These are phyloP conservation scores for Caenorhabditis inopinata DNA, from an alignment of 1,140 invertebrate species.

Conservation along the genomic window DNA sequence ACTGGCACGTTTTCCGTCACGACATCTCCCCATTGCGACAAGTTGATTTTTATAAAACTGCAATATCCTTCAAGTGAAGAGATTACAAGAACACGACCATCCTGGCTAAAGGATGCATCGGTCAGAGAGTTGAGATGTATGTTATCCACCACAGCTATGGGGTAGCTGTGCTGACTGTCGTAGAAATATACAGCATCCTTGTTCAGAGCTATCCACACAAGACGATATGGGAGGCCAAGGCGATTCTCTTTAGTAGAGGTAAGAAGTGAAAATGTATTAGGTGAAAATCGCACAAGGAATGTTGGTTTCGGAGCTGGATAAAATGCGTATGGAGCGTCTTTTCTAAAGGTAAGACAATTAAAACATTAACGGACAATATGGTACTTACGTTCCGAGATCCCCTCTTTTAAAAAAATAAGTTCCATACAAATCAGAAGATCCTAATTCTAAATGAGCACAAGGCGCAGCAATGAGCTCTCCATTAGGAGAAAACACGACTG, in stretches of 20 bases:
- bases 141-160: constrained; percentile 43
- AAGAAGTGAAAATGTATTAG: constrained; percentile 12
- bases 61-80: constrained; percentile 49
- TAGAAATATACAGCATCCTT: constrained; percentile 41
- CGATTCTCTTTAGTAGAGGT: not conserved
- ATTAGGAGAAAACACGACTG: constrained; percentile 38
- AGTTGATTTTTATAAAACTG: constrained; percentile 37
- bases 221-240: constrained; percentile 43
- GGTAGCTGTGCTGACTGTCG: constrained; percentile 44
- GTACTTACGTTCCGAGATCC: constrained; percentile 2
- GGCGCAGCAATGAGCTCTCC: constrained; percentile 47
- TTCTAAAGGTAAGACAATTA: not conserved
- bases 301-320: constrained; percentile 36
- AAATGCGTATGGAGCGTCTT: constrained; percentile 9
- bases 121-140: constrained; percentile 46
- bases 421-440: constrained; percentile 38
- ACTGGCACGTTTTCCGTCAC: not conserved
- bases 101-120: constrained; percentile 40
- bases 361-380: too few species aligned
- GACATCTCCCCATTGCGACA: constrained; percentile 31
- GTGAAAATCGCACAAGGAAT: constrained; percentile 37
- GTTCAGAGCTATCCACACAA: constrained; percentile 44
- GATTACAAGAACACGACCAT: constrained; percentile 41
- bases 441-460: constrained; percentile 45
- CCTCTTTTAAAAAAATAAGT: constrained; percentile 42